Evolutionary conservation across 2,113 vertebrate species (phyloP), one percentile per base, ranked within the genome.

Genomic region (Romanogobio albipinnatus): DNA sequence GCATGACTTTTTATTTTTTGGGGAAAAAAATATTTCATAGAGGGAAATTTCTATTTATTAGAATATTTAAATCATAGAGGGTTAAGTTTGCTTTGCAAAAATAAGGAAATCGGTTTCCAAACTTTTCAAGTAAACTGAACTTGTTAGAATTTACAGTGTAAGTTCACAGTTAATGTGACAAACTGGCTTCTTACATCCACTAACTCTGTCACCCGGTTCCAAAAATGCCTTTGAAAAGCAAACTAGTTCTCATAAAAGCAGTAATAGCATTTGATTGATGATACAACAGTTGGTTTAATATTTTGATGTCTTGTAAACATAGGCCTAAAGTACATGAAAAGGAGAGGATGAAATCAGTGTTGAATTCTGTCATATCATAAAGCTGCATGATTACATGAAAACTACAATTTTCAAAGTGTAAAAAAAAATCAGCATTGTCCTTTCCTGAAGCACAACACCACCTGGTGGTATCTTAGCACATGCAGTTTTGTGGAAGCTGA

Each of bases 391-490:
- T 26, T 13, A 74, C 45, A 74, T 5, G 49, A 76, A 53, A 53
- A 76, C 14, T 49, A 75, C 1, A 14, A 49, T 29, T 49, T 76
- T 17, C 24, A 75, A 3, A n/a, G 29, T 53, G 47, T 76, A 15
- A 68, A 68, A 68, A 36, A 0, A 56, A 56, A 56, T 19, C 26
- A 3, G 15, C 29, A 19, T 68, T 36, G 26, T 36, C 29, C 49
- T 76, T 19, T 6, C 51, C 73, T 76, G 73, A 76, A 53, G 47
- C n/a, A 76, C 73, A 26, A 49, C n/a, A 11, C 74, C 15, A 76
- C 26, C 49, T 76, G 14, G 4, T 76, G 74, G 47, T 22, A 2
- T 29, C 24, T 29, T 19, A 53, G 24, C 24, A 53, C 7, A 19
- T 53, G 47, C 24, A 9, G 15, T 4, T 29, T 10, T 51, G 7